Base-by-base conservation (phyloP, 1,140 invertebrate species). In the Araneus ventricosus region DNA sequence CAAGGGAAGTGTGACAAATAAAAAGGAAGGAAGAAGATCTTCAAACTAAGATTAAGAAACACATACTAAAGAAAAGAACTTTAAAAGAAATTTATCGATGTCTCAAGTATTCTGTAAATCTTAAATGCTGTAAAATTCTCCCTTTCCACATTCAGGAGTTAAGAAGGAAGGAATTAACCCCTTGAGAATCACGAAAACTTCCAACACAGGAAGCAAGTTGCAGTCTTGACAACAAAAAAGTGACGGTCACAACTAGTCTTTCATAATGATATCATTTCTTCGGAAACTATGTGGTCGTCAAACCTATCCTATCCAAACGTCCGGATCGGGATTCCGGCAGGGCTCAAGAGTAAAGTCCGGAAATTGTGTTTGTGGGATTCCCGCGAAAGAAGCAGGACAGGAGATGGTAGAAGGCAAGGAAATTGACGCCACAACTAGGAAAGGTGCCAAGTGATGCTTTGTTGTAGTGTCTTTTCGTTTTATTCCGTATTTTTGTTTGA, bases 341-440 rank as follows among this genome's bases (percentile, higher is more conserved):
- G 41, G 27, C 88, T 59, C 41, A 59, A 45, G 88, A 90, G 67
- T 90, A 45, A 90, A 90, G 67, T 90, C 88, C 88, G 88, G 88
- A 90, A 90, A 90, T 90, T 90, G 70, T 90, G 67, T 90, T 90
- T 90, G 88, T 59, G 45, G 39, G 39, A 61, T 87, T 37, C 34
- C 57, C 85, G 22, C 39, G 34, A 90, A 52, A 90, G 39, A 63
- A 63, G 57, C n/a, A 45, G 75, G 70, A 34, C 22, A 57, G 70
- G 27, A 27, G 27, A 52, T 52, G 45, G 45, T 52, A 67, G 24
- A 57, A 34, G 14, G 20, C 41, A 88, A 88, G 14, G 27, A 34
- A 70, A 88, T 88, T 34, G 52, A 82, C 37, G 8, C 5, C 27
- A 17, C 45, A 52, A 52, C 39, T 20, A 82, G 80, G 80, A 82